Evolutionary conservation across 2,888 invertebrate genomes (phyloP).

Genomic region (Drosophila cognata): DNA sequence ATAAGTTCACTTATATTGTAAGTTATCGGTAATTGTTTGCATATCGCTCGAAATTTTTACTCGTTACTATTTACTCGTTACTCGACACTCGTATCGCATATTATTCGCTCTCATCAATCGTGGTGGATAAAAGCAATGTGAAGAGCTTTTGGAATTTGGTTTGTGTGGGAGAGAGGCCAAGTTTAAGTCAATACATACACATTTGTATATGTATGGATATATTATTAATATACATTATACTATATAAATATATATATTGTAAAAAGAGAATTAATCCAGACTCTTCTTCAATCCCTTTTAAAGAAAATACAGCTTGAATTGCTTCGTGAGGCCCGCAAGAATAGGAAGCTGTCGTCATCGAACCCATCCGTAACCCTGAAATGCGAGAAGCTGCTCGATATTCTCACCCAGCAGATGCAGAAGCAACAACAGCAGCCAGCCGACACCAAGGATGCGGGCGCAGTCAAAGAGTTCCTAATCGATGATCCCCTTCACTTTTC

Average conservation of each 20-base stretch:
- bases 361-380: conserved; percentile 16
- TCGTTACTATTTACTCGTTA: neutral
- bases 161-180: neutral
- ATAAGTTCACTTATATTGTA: no score
- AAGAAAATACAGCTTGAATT: conserved; percentile 31
- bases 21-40: no score
- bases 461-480: conserved; percentile 71
- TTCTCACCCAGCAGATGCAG: conserved; percentile 58
- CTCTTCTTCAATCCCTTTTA: neutral
- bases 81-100: no score
- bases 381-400: conserved; percentile 35
- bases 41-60: no score
- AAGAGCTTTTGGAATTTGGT: neutral
- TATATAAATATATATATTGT: neutral
- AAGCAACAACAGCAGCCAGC: conserved; percentile 24
- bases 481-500: conserved; percentile 67
- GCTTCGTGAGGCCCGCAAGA: conserved; percentile 21
- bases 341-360: conserved; percentile 17
- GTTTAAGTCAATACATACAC: neutral
- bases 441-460: conserved; percentile 27
- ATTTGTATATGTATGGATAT: no score
- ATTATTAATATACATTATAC: no score
- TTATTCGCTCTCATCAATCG: neutral
- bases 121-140: neutral
- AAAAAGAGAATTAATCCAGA: neutral